Base-by-base conservation (phyloP, 2,888 invertebrate genomes). In the Acanthosepion pharaonis region DNA sequence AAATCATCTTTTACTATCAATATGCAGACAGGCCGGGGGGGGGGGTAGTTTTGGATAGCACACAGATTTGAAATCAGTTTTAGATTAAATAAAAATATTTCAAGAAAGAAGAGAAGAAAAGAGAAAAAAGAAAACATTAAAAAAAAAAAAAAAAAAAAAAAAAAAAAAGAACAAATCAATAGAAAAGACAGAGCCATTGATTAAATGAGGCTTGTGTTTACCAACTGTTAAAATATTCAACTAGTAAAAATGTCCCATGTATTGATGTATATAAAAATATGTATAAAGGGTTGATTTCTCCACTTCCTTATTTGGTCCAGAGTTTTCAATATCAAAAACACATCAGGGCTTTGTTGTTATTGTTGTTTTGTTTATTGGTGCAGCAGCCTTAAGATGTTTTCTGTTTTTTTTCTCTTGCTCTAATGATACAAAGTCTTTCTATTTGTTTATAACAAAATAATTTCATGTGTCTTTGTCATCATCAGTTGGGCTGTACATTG, bases 401-500 rank as follows among this genome's bases (percentile, higher is more conserved):
- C 3, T 42, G 1, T 64, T 64, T 5, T 64, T 64, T 78, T 15
- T 78, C 78, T 78, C n/a, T 78, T 78, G 78, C 11, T 28, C 9
- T 11, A 78, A 78, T 11, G 78, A 78, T 15, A n/a, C n/a, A n/a
- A 78, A n/a, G 33, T n/a, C 8, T n/a, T 8, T 78, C 9, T 59
- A 5, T 59, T 28, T 9, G n/a, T 78, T 33, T 15, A 78, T 78
- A 11, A 11, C 9, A 78, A 78, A 78, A 15, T 33, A 11, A 15
- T 78, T 33, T 78, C n/a, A 78, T n/a, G 33, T 96, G 55, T 96
- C 96, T 59, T 95, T 96, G n/a, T 53, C 92, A 94, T 96, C 96
- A 95, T 96, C 96, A 48, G 95, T 95, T 42, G 96, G 96, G 91
- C 97, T 96, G 96, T 97, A 97, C 78, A 97, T 97, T 0, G 98